phyloP scores from a whole-genome alignment of 35 echinoderm and acorn worm genomes.

The Eucidaris tribuloides region DNA sequence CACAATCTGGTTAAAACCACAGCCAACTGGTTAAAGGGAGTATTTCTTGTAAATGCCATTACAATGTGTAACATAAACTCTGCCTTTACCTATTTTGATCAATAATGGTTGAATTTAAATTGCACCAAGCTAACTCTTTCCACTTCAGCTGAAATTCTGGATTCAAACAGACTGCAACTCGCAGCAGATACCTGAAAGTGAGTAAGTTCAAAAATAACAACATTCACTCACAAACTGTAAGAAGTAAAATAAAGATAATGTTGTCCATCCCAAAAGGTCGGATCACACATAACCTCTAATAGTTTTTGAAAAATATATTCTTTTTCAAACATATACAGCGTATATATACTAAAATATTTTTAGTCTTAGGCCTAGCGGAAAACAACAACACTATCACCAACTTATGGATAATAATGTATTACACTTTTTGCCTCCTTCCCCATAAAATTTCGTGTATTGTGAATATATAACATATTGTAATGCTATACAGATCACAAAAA shows the following conservation, averaged over 20 bases:
- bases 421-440: no score
- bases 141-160: conserved; percentile 62
- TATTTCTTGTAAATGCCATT: no score
- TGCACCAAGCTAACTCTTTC: conserved; percentile 36
- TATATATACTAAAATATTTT: neutral
- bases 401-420: no score
- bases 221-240: neutral
- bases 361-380: neutral
- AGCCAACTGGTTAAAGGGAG: neutral
- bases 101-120: conserved; percentile 46
- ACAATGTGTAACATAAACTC: neutral
- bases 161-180: conserved; percentile 73
- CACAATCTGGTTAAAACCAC: no score
- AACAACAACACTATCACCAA: no score
- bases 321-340: neutral
- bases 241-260: neutral
- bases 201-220: conserved; percentile 18
- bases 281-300: neutral
- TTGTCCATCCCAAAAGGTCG: neutral
- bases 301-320: neutral
- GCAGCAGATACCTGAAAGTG: conserved; percentile 34
- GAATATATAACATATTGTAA: no score
- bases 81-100: conserved; percentile 86
- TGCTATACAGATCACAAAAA: no score
- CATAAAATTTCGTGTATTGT: no score